Conservation (phyloP, 2,113 vertebrate genomes). For the Petaurus breviceps region DNA sequence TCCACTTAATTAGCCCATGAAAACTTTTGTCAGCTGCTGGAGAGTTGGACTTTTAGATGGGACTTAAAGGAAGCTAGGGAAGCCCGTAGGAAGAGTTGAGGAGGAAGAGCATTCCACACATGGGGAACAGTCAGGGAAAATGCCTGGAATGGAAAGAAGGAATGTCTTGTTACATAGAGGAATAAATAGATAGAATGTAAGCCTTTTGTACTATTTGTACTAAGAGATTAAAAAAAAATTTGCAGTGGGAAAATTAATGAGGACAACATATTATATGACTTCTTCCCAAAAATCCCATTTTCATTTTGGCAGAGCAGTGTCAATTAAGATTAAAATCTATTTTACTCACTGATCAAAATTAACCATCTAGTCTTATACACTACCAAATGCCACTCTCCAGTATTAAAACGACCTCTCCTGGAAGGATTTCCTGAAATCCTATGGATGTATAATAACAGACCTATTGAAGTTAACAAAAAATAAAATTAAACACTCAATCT, state of each 20-base stretch:
- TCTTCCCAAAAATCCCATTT: background rate
- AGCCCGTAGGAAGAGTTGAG: too few species aligned
- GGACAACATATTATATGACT: background rate
- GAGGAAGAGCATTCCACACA: too few species aligned
- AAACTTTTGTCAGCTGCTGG: background rate
- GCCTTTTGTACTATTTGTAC: too few species aligned
- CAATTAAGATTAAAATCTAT: background rate
- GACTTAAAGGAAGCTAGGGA: too few species aligned
- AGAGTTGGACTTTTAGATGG: background rate
- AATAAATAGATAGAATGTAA: background rate
- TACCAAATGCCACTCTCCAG: background rate
- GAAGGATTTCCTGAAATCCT: slow-evolving; percentile 70
- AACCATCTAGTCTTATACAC: background rate
- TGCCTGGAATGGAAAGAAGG: too few species aligned
- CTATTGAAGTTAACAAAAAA: background rate
- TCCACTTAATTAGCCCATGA: background rate
- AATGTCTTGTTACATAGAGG: background rate
- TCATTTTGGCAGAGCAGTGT: background rate
- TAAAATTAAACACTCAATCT: background rate
- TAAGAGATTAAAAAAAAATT: background rate
- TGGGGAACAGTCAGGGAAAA: too few species aligned
- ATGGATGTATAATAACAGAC: background rate
- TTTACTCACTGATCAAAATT: background rate
- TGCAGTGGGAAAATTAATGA: background rate
- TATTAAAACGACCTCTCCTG: slow-evolving; percentile 31